Evolutionary conservation across 2,797 vertebrate species (phyloP), one percentile per base, ranked within the genome.

Genomic region (Serranus cabrilla): DNA sequence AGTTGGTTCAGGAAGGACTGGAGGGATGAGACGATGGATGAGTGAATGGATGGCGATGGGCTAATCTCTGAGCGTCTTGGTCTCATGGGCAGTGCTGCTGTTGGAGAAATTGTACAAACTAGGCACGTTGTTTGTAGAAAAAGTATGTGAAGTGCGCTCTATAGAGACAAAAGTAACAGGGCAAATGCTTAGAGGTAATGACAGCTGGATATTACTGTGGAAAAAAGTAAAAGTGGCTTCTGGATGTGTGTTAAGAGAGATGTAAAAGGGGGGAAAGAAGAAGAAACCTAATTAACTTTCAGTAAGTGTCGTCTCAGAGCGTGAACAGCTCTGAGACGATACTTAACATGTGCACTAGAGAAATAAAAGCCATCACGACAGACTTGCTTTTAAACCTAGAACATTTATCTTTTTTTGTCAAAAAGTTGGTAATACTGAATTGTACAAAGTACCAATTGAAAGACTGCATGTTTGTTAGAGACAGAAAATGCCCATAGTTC

Each of bases 21-120:
- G 21, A 69, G 2, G 57, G 67, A 72, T 63, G 66, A n/a, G n/a
- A n/a, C n/a, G 21, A 58, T 16, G 56, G 27, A 49, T 57, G 63
- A n/a, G 59, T 2, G 57, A 62, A 72, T 63, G 66, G 21, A 54
- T 16, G 56, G 57, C 5, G 70, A 65, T 65, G 81, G 85, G 65
- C 86, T 89, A 74, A 84, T 87, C 85, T 87, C 74, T 87, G 90
- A 90, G 84, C 65, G 46, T 89, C 89, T 82, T 71, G 74, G 76
- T 88, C 78, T 88, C 77, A 73, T 75, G 83, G 91, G 91, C 90
- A 91, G 91, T 92, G 83, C 84, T 92, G 93, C 90, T 92, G 86
- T 89, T 78, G 84, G 83, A 91, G 70, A 83, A 82, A 80, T 63
- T 76, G 77, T 89, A 92, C 82, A 91, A 90, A 90, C 87, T 80